These are phyloP conservation scores for Alauda arvensis DNA, from an alignment of 2,797 vertebrate genomes.

Conservation along the genomic window DNA sequence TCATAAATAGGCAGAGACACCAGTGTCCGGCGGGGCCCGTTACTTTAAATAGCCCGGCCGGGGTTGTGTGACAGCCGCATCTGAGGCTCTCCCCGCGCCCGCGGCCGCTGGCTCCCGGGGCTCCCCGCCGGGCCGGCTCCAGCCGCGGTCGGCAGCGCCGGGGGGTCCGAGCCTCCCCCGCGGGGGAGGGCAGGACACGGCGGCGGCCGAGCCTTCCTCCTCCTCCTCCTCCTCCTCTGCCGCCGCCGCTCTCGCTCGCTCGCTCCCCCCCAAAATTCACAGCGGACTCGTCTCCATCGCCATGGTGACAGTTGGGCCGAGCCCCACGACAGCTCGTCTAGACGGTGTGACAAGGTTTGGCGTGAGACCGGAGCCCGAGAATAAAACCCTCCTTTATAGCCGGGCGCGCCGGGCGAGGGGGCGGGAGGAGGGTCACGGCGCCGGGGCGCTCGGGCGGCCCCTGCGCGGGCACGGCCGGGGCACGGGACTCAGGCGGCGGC, in stretches of 20 bases:
- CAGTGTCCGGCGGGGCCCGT: slow-evolving; percentile 76
- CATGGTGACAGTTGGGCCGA: slow-evolving; percentile 86
- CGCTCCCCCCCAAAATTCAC: slow-evolving; percentile 77
- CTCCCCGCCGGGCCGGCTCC: neutral
- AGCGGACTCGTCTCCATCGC: slow-evolving; percentile 84
- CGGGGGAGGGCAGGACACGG: neutral
- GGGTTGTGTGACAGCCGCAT: slow-evolving; percentile 68
- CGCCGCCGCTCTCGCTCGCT: neutral
- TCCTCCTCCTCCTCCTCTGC: slow-evolving; percentile 43
- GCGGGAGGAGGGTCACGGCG: slow-evolving; percentile 22
- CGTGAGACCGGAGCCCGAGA: slow-evolving; percentile 77
- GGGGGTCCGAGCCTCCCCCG: neutral
- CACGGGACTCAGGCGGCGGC: slow-evolving; percentile 1
- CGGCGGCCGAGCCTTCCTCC: slow-evolving; percentile 8
- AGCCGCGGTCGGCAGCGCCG: neutral
- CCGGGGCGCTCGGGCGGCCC: slow-evolving; percentile 20
- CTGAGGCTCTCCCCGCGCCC: slow-evolving; percentile 25
- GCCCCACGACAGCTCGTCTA: slow-evolving; percentile 81
- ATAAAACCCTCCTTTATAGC: slow-evolving; percentile 71
- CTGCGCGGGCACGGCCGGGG: slow-evolving; percentile 3
- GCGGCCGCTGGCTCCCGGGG: slow-evolving; percentile 22
- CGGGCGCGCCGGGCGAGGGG: slow-evolving; percentile 45
- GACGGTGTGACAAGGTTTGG: slow-evolving; percentile 82
- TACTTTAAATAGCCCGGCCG: slow-evolving; percentile 88
- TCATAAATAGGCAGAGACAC: slow-evolving; percentile 87